These are phyloP conservation scores for Geopemphigus sp. DNA, from an alignment of 1,140 invertebrate species.

Conservation along the genomic window DNA sequence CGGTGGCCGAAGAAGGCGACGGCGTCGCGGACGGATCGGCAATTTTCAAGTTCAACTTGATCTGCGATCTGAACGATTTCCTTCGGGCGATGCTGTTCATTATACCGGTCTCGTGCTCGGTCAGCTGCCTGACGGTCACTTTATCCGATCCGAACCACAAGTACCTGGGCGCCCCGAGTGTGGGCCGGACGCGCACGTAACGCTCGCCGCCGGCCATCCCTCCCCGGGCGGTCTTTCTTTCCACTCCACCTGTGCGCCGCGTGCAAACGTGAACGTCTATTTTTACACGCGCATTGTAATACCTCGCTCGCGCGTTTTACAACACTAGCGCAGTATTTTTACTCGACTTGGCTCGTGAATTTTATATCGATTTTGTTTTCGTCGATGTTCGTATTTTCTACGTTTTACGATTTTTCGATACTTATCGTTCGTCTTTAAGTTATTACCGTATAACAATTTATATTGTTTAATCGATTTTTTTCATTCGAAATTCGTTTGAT, in stretches of 20 bases:
- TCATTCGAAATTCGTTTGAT: too few relatives aligned
- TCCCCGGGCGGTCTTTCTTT: constrained; percentile 56
- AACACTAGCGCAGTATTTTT: too few relatives aligned
- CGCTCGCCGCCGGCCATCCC: constrained; percentile 58
- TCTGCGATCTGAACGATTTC: constrained; percentile 53
- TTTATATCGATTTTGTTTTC: too few relatives aligned
- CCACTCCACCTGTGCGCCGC: constrained; percentile 55
- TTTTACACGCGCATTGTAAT: background rate
- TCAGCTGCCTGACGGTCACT: constrained; percentile 50
- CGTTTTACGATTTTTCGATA: too few relatives aligned
- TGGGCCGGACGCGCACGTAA: constrained; percentile 54
- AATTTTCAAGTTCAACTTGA: constrained; percentile 52
- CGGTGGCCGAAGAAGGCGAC: background rate
- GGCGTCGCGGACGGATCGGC: background rate
- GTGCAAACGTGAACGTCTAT: background rate
- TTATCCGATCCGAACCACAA: constrained; percentile 51
- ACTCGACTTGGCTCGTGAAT: too few relatives aligned
- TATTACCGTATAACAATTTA: too few relatives aligned
- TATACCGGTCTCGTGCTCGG: constrained; percentile 50
- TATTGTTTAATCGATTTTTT: too few relatives aligned
- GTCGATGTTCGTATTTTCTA: too few relatives aligned
- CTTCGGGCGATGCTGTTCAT: constrained; percentile 50
- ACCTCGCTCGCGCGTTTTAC: background rate
- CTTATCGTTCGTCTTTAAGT: too few relatives aligned
- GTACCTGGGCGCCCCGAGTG: constrained; percentile 48